Evolutionary conservation across 1,140 invertebrate species (phyloP), one percentile per base, ranked within the genome.

Genomic region (Reticulitermes speratus): DNA sequence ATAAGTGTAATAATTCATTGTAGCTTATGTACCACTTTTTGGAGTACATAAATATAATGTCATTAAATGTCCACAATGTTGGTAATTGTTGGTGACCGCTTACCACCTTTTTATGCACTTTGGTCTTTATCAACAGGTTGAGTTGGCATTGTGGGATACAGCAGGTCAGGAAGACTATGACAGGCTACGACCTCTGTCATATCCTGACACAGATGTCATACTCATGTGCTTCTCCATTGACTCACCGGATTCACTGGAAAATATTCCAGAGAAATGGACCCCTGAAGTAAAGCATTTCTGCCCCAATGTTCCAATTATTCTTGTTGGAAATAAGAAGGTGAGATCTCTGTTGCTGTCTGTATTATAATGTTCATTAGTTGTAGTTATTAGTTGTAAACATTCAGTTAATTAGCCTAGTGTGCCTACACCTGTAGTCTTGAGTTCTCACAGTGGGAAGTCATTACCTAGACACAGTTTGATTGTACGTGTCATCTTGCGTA

Each of bases 141-240:
- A 98, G 92, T 91, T 98, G 87, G 98, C 98, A 87, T 92, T 99
- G 89, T 99, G 98, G 98, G 98, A 99, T 94, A 99, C 98, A 88
- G 98, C 98, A 88, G 98, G 98, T 83, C 98, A 99, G 92, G 98
- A 99, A 92, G 98, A 99, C 91, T 99, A 99, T 91, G 98, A 99
- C 92, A 94, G 98, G 90, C 94, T 99, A 89, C 94, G 98, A 91
- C 98, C 98, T 82, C 92, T 99, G 59, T 98, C 97, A 83, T 99
- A 99, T 92, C 98, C 98, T 23, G 98, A 99, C 92, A 99, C 98
- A 85, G 98, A 99, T 92, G 98, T 99, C 65, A 99, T 99, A 89
- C 93, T 99, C 84, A 99, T 99, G 97, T 99, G 98, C 92, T 99
- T 99, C 93, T 98, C 97, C 87, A 98, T 99, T 90, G 98, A 98